phyloP scores from a whole-genome alignment of 2,888 invertebrate genomes.

The Chrysolina oricalcia region DNA sequence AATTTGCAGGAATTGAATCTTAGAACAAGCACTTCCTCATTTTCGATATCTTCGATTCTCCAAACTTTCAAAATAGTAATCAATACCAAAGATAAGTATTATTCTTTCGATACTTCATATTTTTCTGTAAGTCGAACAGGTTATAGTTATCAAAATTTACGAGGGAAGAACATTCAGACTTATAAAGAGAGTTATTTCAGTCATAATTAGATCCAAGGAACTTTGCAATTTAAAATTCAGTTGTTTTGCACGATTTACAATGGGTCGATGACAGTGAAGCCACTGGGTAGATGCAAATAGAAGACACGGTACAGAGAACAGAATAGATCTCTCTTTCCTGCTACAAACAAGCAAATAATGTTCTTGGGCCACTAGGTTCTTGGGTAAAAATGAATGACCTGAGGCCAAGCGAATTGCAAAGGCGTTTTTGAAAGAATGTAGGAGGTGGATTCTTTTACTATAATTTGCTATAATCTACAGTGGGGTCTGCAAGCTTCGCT shows the following conservation, averaged over 20 bases:
- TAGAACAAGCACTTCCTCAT: too few relatives aligned
- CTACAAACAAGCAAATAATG: constrained; percentile 15
- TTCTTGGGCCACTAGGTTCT: constrained; percentile 18
- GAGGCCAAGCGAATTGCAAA: constrained; percentile 15
- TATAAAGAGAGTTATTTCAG: background rate
- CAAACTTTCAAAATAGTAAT: too few relatives aligned
- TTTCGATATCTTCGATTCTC: too few relatives aligned
- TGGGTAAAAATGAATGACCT: background rate
- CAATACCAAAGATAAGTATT: too few relatives aligned
- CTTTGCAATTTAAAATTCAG: constrained; percentile 24
- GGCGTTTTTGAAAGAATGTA: background rate
- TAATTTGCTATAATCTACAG: background rate
- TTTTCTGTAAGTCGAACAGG: too few relatives aligned
- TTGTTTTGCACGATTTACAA: constrained; percentile 23
- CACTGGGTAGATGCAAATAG: constrained; percentile 32
- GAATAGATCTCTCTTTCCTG: constrained; percentile 8
- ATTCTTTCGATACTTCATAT: too few relatives aligned
- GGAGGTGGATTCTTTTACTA: background rate
- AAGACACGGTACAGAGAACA: constrained; percentile 11
- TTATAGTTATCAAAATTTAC: too few relatives aligned
- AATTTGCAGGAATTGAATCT: too few relatives aligned
- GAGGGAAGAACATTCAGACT: too few relatives aligned
- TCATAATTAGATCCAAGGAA: background rate
- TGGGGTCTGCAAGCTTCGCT: background rate
- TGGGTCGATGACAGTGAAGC: constrained; percentile 17